Conservation (phyloP, 2,888 invertebrate species). For the Bombylius discolor region DNA sequence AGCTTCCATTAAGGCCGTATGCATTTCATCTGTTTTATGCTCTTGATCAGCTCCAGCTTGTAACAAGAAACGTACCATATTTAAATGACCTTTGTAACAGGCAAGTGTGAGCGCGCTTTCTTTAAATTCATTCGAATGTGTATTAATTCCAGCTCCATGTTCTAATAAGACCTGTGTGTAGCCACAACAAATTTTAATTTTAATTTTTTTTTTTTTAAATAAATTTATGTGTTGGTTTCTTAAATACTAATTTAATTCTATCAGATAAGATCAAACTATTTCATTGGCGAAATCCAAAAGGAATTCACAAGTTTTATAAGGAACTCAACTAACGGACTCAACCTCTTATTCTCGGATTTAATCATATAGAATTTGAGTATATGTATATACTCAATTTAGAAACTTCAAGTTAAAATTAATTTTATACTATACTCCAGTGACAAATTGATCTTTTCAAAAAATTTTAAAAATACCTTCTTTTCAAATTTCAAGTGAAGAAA, state of each 20-base stretch:
- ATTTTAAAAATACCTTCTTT: not conserved
- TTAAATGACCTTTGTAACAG: constrained; percentile 91
- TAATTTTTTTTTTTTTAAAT: not conserved
- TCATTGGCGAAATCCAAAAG: constrained; percentile 23
- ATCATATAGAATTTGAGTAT: constrained; percentile 35
- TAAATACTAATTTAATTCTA: constrained; percentile 9
- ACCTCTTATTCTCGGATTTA: constrained; percentile 49
- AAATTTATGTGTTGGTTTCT: not conserved
- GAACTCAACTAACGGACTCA: constrained; percentile 16
- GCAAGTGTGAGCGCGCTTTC: constrained; percentile 92
- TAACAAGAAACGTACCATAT: constrained; percentile 92
- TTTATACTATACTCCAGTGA: no score
- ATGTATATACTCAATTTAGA: not conserved
- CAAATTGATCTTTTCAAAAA: no score
- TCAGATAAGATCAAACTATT: constrained; percentile 38
- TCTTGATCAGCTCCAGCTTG: constrained; percentile 95
- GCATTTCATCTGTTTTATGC: constrained; percentile 99
- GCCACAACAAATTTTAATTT: no score
- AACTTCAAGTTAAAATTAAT: no score
- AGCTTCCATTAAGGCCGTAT: constrained; percentile 98
- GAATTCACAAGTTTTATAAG: constrained; percentile 26
- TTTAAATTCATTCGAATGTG: constrained; percentile 97
- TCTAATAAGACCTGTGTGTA: constrained; percentile 58
- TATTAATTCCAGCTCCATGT: constrained; percentile 95
- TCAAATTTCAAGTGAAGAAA: not conserved